A percentile compares a stretch with the other conserved stretches of the same genome.
Evolutionary conservation across 2,797 vertebrate species (phyloP).

Genomic region (Hyperoplus immaculatus): DNA sequence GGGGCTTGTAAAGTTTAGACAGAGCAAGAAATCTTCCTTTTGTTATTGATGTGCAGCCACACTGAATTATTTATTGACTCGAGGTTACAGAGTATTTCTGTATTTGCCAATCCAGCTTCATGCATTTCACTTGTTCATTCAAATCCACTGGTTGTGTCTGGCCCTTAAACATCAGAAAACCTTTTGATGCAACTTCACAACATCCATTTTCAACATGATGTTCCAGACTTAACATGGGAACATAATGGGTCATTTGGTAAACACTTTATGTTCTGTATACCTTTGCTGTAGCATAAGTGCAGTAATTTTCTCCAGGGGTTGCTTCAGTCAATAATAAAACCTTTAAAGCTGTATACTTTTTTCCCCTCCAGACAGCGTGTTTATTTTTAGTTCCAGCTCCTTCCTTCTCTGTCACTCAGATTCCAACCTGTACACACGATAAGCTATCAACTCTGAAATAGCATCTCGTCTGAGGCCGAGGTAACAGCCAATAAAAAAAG

Average conservation of each 20-base stretch:
- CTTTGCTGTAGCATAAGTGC: not conserved
- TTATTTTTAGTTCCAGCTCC: conserved; percentile 44
- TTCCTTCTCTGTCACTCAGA: conserved; percentile 4
- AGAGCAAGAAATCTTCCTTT: conserved; percentile 37
- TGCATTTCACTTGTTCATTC: conserved; percentile 15
- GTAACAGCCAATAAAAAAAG: conserved; percentile 4
- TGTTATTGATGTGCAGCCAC: conserved; percentile 23
- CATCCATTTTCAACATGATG: not conserved
- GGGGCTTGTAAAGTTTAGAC: conserved; percentile 27
- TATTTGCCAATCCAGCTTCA: conserved; percentile 8
- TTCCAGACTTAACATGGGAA: not conserved
- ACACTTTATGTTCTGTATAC: not conserved
- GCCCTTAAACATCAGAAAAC: not conserved
- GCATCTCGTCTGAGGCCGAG: conserved; percentile 7
- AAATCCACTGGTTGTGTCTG: not conserved
- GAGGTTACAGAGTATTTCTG: conserved; percentile 8
- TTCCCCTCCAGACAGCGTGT: conserved; percentile 1
- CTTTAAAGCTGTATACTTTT: conserved; percentile 22
- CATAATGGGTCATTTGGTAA: not conserved
- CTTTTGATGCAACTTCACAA: not conserved
- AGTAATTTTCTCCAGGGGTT: conserved; percentile 37
- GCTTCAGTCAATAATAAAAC: conserved; percentile 7
- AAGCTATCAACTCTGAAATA: conserved; percentile 39
- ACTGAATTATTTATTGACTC: conserved; percentile 31
- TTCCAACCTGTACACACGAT: conserved; percentile 28